These are phyloP conservation scores for Argya squamiceps DNA, from an alignment of 2,797 vertebrate genomes.

Conservation along the genomic window DNA sequence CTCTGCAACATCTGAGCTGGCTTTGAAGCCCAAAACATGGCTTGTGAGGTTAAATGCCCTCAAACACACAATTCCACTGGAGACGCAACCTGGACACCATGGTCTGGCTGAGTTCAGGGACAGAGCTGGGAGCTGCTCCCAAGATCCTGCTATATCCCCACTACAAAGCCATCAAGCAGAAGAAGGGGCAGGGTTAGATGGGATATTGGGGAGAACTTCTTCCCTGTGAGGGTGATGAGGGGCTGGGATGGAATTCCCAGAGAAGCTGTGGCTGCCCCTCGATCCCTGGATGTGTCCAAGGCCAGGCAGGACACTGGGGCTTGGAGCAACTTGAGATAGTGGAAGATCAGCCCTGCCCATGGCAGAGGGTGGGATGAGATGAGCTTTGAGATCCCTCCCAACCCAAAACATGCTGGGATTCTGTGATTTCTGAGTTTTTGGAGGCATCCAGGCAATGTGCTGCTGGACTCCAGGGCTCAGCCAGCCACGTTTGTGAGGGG, in stretches of 20 bases:
- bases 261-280: background rate
- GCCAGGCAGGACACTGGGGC: background rate
- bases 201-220: background rate
- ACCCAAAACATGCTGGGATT: background rate
- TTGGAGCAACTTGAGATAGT: background rate
- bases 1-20: background rate
- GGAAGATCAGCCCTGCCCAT: background rate
- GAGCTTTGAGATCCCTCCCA: background rate
- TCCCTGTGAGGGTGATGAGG: background rate
- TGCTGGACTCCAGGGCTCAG: background rate
- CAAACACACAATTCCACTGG: background rate
- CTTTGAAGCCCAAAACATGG: background rate
- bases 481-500: rapidly evolving
- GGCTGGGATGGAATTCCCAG: background rate
- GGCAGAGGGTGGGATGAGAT: background rate
- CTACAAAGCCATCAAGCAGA: background rate
- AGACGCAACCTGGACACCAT: background rate
- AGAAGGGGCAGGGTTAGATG: background rate
- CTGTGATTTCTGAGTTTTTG: background rate
- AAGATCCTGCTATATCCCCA: background rate
- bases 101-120: background rate
- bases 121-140: background rate
- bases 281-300: background rate
- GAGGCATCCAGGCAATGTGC: background rate
- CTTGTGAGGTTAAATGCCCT: background rate